These are phyloP conservation scores for Calliphora vicina DNA, from an alignment of 1,140 invertebrate species.

Conservation along the genomic window DNA sequence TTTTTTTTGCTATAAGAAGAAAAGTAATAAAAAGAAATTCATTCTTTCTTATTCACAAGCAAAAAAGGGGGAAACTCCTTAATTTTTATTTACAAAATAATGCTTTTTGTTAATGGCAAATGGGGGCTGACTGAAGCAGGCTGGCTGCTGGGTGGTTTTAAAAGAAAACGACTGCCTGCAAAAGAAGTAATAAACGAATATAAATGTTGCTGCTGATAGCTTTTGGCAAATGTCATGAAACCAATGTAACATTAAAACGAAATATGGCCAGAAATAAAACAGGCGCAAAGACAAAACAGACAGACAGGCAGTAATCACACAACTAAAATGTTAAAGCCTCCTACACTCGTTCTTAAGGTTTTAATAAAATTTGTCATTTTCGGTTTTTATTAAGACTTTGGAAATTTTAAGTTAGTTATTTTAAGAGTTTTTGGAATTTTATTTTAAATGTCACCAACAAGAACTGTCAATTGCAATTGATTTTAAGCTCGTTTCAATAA, in stretches of 20 bases:
- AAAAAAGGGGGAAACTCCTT: not conserved
- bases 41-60: not conserved
- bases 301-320: too few relatives aligned
- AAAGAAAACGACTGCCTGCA: not conserved
- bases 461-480: not conserved
- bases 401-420: too few relatives aligned
- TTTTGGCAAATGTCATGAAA: slow-evolving; percentile 35
- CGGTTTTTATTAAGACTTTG: not conserved
- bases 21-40: not conserved
- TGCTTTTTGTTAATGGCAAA: too few relatives aligned
- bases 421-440: not conserved
- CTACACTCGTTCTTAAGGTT: not conserved
- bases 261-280: not conserved
- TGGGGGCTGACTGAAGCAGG: too few relatives aligned
- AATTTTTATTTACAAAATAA: not conserved
- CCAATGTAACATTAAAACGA: not conserved
- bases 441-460: not conserved
- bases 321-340: not conserved
- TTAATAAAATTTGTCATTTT: not conserved
- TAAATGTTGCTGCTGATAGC: slow-evolving; percentile 28
- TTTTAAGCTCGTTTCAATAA: too few relatives aligned
- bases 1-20: not conserved
- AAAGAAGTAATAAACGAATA: slow-evolving; percentile 9
- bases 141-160: not conserved
- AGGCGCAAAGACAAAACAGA: not conserved